Conservation (phyloP, 1,140 invertebrate genomes). For the Bombus pascuorum region DNA sequence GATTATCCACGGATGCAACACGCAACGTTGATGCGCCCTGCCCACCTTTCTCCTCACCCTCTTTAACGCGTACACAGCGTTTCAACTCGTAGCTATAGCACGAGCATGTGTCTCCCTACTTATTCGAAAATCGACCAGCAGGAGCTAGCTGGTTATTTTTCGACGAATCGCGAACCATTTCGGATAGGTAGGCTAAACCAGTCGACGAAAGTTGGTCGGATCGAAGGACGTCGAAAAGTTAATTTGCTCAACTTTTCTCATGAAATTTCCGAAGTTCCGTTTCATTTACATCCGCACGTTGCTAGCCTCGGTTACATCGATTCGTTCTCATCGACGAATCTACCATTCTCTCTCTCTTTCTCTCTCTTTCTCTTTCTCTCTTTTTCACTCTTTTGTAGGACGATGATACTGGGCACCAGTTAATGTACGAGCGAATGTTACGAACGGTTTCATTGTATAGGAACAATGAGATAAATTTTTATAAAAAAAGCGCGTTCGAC, state of each 20-base stretch:
- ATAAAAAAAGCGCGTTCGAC: neutral
- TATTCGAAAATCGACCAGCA: neutral
- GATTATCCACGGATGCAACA: conserved; percentile 44
- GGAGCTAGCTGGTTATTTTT: neutral
- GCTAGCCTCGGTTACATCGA: conserved; percentile 25
- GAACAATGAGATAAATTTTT: neutral
- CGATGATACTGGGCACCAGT: neutral
- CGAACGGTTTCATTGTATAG: neutral
- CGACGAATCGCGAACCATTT: conserved; percentile 28
- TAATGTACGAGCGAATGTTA: neutral
- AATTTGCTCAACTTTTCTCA: conserved; percentile 37
- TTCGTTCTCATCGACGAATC: conserved; percentile 17
- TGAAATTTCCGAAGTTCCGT: conserved; percentile 38
- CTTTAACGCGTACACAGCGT: neutral
- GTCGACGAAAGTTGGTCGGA: neutral
- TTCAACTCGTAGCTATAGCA: neutral
- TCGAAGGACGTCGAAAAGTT: conserved; percentile 31
- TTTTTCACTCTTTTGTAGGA: no score
- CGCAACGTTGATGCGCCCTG: neutral
- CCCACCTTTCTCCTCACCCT: neutral
- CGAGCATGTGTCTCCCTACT: neutral
- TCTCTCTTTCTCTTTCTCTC: neutral
- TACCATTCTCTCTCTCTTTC: no score
- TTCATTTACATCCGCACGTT: conserved; percentile 26
- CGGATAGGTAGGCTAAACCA: neutral